phyloP scores from a whole-genome alignment of 2,113 vertebrate species.

The Axis porcinus region DNA sequence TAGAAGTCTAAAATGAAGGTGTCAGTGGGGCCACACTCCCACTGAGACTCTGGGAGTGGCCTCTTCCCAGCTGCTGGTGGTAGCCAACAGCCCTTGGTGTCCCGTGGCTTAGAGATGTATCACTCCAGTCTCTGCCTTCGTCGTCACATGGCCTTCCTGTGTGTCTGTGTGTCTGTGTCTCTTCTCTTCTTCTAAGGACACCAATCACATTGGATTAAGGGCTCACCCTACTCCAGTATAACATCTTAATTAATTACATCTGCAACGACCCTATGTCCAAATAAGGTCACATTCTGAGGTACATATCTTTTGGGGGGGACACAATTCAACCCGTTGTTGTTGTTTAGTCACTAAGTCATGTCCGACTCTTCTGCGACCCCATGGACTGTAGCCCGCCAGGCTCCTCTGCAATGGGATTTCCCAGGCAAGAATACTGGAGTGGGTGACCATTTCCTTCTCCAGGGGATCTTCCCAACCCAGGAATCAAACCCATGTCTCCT shows the following conservation, averaged over 20 bases:
- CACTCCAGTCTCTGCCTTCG: not conserved
- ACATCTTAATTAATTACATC: slow-evolving; percentile 64
- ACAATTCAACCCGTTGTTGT: not conserved
- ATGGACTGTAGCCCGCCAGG: not conserved
- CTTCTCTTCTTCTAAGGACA: slow-evolving; percentile 61
- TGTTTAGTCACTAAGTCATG: not conserved
- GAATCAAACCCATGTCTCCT: not conserved
- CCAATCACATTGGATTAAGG: slow-evolving; percentile 55
- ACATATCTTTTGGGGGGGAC: slow-evolving; percentile 15
- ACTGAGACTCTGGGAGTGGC: not conserved
- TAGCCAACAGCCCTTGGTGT: not conserved
- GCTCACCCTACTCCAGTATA: slow-evolving; percentile 51
- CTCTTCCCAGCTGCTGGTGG: slow-evolving; percentile 7
- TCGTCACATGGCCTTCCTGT: not conserved
- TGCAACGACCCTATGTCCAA: slow-evolving; percentile 57
- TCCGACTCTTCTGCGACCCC: not conserved
- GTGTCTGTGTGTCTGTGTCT: slow-evolving; percentile 52
- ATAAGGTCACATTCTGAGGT: slow-evolving; percentile 63
- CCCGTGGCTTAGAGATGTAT: not conserved
- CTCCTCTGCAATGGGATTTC: not conserved
- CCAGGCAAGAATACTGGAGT: not conserved
- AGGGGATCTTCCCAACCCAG: not conserved
- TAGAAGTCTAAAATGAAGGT: not conserved
- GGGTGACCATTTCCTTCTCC: not conserved
- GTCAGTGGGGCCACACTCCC: not conserved